Conservation (phyloP, 2,113 vertebrate genomes). For the Ammodytes marinus region DNA sequence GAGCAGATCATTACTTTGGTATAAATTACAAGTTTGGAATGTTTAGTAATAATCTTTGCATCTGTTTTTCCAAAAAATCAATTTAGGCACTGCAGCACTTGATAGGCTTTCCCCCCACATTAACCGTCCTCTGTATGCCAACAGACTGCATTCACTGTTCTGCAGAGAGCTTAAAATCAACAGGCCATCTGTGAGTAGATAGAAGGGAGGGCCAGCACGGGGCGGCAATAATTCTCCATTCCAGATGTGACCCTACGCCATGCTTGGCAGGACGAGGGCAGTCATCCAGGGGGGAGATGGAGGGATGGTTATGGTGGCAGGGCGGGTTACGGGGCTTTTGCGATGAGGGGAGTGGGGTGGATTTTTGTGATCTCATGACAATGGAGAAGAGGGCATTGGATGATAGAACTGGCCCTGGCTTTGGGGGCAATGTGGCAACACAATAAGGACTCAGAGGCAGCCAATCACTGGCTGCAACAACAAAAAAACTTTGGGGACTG, state of each 20-base stretch:
- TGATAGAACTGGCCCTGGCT: conserved; percentile 38
- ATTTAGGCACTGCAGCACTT: conserved; percentile 67
- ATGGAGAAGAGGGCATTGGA: conserved; percentile 47
- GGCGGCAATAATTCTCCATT: conserved; percentile 87
- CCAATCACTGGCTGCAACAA: conserved; percentile 64
- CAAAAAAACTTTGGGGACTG: conserved; percentile 65
- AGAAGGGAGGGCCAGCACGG: conserved; percentile 57
- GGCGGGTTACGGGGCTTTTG: conserved; percentile 32
- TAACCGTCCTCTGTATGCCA: conserved; percentile 57
- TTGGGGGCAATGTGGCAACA: conserved; percentile 46
- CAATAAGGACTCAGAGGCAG: conserved; percentile 52
- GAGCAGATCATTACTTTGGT: conserved; percentile 60
- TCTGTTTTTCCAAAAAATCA: conserved; percentile 88
- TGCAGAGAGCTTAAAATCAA: conserved; percentile 78
- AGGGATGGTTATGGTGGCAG: conserved; percentile 47
- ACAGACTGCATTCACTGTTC: conserved; percentile 76
- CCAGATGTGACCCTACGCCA: conserved; percentile 93
- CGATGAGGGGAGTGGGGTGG: conserved; percentile 35
- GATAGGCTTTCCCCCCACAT: conserved; percentile 21
- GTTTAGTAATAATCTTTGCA: conserved; percentile 84
- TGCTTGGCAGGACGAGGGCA: conserved; percentile 67
- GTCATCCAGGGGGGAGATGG: conserved; percentile 46
- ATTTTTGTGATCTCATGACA: conserved; percentile 54
- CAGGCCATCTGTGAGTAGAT: conserved; percentile 79
- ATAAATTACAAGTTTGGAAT: conserved; percentile 57